These are phyloP conservation scores for Lottia scabra DNA, from an alignment of 2,888 invertebrate species.

Conservation along the genomic window DNA sequence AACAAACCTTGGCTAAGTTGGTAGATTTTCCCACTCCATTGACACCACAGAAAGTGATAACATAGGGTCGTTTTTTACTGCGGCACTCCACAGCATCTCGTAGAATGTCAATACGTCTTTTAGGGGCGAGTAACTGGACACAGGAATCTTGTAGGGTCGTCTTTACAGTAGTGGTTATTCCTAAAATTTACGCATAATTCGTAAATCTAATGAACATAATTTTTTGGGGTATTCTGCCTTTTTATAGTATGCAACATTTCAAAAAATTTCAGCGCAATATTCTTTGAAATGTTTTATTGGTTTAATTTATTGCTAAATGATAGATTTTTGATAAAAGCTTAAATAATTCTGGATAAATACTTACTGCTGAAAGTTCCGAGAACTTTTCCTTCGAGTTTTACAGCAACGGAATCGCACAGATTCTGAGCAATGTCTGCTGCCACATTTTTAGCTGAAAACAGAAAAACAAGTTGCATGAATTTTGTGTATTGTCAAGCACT, in stretches of 20 bases:
- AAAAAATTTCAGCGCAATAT: no score
- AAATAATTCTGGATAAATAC: no score
- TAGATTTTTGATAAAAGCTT: no score
- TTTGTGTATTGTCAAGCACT: no score
- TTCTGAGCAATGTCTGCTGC: slow-evolving; percentile 95
- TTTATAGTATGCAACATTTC: no score
- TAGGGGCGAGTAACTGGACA: slow-evolving; percentile 93
- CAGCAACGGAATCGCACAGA: slow-evolving; percentile 91
- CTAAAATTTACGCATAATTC: slow-evolving; percentile 57
- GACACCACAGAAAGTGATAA: slow-evolving; percentile 97
- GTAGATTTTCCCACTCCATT: slow-evolving; percentile 99
- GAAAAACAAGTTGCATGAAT: no score
- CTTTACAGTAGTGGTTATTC: slow-evolving; percentile 89
- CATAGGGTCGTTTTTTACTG: slow-evolving; percentile 85
- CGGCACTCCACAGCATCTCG: slow-evolving; percentile 94
- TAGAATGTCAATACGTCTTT: slow-evolving; percentile 93
- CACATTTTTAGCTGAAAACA: slow-evolving; percentile 86
- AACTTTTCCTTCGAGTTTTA: slow-evolving; percentile 88
- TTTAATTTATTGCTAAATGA: no score
- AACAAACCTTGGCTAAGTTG: slow-evolving; percentile 89
- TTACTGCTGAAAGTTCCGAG: slow-evolving; percentile 89
- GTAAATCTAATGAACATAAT: no score
- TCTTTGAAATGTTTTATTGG: no score
- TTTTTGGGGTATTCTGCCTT: no score
- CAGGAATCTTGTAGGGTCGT: slow-evolving; percentile 89